phyloP scores from a whole-genome alignment of 2,113 vertebrate genomes.

The Microtus pennsylvanicus region DNA sequence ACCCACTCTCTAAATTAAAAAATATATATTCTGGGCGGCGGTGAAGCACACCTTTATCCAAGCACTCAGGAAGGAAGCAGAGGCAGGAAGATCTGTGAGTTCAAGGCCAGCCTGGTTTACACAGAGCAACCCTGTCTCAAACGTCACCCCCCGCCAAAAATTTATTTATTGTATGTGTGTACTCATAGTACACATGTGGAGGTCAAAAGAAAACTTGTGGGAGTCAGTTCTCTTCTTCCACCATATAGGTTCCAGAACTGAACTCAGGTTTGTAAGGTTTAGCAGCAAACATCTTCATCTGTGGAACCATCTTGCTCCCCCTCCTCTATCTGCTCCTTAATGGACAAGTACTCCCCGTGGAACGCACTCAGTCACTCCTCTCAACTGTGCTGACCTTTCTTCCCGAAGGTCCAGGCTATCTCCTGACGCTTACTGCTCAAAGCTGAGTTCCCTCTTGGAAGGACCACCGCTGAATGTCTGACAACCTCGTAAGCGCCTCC shows the following conservation, averaged over 20 bases:
- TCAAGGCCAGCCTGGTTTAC: neutral
- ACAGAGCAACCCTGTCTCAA: neutral
- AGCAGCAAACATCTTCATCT: neutral
- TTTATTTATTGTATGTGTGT: neutral
- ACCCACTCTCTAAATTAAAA: too few relatives aligned
- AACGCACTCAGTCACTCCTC: neutral
- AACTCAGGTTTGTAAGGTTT: neutral
- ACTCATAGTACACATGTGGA: neutral
- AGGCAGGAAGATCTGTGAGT: neutral
- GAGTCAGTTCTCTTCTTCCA: neutral
- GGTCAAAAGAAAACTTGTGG: neutral
- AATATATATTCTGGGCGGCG: too few relatives aligned
- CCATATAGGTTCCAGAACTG: neutral
- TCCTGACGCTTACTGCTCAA: neutral
- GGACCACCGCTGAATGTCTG: neutral
- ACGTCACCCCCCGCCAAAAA: accelerated
- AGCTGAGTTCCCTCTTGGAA: neutral
- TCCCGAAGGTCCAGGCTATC: neutral
- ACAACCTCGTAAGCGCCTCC: neutral
- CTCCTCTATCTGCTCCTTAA: neutral
- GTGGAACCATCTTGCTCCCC: neutral
- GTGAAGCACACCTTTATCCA: neutral
- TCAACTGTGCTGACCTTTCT: conserved; percentile 16
- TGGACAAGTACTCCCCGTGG: neutral
- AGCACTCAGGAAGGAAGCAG: neutral